phyloP scores from a whole-genome alignment of 37 sponge, comb jelly and placozoan genomes.

The Dysidea cf. avara region DNA sequence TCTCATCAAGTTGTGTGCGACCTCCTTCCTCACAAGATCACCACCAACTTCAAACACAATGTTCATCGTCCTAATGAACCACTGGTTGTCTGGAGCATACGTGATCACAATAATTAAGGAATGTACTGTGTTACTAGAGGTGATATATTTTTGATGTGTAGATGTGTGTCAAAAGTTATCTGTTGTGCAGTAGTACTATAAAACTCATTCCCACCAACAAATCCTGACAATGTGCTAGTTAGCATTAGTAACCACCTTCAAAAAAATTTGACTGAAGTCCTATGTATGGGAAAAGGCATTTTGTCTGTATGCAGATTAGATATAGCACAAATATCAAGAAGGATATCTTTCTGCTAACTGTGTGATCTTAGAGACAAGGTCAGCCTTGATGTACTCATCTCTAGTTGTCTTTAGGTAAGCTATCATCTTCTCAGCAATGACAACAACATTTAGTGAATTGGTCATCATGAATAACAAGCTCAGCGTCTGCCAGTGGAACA shows the following conservation, averaged over 20 bases:
- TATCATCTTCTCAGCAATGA: conserved; percentile 73
- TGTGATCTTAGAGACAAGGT: conserved; percentile 80
- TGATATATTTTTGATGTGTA: no score
- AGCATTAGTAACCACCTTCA: no score
- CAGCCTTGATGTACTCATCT: conserved; percentile 76
- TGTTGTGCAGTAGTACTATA: no score
- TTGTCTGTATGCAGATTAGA: no score
- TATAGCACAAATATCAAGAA: no score
- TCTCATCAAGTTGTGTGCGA: conserved; percentile 89
- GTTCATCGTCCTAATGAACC: conserved; percentile 89
- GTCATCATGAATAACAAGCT: conserved; percentile 91
- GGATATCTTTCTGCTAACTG: conserved; percentile 84
- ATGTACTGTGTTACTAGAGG: not conserved
- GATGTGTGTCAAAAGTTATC: no score
- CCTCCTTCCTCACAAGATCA: conserved; percentile 56
- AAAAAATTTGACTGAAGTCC: no score
- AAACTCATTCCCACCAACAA: no score
- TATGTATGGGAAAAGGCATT: no score
- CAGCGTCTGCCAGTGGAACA: conserved; percentile 60
- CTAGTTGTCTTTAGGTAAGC: conserved; percentile 59
- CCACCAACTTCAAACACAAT: conserved; percentile 85
- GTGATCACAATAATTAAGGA: conserved; percentile 10
- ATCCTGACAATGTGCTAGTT: no score
- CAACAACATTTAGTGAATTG: conserved; percentile 78
- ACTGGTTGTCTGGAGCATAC: conserved; percentile 80